A percentile compares a stretch with the other conserved stretches of the same genome.
Evolutionary conservation across 35 echinoderm and acorn worm species (phyloP).

Genomic region (Amphiura filiformis): DNA sequence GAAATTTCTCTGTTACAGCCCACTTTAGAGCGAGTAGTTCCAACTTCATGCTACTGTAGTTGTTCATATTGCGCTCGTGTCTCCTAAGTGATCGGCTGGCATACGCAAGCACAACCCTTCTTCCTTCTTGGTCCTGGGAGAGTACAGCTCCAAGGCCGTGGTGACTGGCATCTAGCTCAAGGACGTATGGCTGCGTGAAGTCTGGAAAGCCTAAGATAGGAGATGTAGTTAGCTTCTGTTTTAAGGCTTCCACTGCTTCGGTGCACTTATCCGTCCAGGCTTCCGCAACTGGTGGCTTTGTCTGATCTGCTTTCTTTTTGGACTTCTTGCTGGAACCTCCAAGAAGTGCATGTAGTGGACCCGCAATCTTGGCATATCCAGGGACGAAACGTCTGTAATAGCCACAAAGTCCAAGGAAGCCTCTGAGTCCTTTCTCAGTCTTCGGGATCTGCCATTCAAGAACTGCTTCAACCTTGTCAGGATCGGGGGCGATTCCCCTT

Average conservation of each 20-base stretch:
- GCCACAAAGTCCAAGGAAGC: conserved; percentile 60
- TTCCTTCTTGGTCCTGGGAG: conserved; percentile 46
- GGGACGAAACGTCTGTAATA: conserved; percentile 74
- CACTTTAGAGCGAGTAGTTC: conserved; percentile 61
- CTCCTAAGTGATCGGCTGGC: conserved; percentile 43
- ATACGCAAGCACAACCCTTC: conserved; percentile 48
- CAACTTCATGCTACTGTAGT: conserved; percentile 69
- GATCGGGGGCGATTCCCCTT: conserved; percentile 36
- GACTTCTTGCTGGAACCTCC: neutral
- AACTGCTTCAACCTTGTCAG: conserved; percentile 49
- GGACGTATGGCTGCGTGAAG: conserved; percentile 32
- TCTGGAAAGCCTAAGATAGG: conserved; percentile 59
- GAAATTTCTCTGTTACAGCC: conserved; percentile 69
- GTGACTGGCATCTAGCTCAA: conserved; percentile 51
- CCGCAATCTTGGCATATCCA: conserved; percentile 57
- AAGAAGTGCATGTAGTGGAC: conserved; percentile 57
- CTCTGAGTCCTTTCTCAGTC: conserved; percentile 35
- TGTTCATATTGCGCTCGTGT: conserved; percentile 55
- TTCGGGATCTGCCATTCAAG: conserved; percentile 39
- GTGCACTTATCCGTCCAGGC: conserved; percentile 16
- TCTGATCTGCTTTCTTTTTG: neutral
- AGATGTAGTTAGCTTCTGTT: conserved; percentile 7
- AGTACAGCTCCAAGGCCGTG: conserved; percentile 64
- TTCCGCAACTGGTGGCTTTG: neutral
- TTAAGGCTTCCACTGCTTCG: conserved; percentile 29